Base-by-base conservation (phyloP, 2,888 invertebrate species). In the Allophyes oxyacanthae region DNA sequence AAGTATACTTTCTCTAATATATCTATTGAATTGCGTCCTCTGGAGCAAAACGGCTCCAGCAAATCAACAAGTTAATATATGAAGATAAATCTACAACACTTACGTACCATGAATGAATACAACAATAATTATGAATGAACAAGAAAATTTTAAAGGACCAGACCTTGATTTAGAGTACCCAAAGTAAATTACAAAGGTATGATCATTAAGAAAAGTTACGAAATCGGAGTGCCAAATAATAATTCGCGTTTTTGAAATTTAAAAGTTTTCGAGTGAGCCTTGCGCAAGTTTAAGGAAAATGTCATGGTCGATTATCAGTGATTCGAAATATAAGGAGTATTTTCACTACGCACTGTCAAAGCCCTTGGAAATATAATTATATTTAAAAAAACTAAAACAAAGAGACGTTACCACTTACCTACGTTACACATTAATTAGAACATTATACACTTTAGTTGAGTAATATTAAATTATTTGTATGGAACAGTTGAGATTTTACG, bases 281-380 rank as follows among this genome's bases (percentile, higher is more conserved):
- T 87, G 79, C 82, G 87, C 33, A 83, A 88, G 85, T 71, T 50
- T 64, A 70, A 63, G 66, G 78, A 74, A 89, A 91, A 92, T 90
- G 91, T 91, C 92, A 93, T 70, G 92, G 92, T 64, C 89, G 77
- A 78, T 70, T 82, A 84, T 84, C 81, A 85, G 78, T 82, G 81
- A 82, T 81, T 82, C 79, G 80, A 77, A 69, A 70, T 72, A 70
- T 73, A 77, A 88, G 87, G 87, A 86, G 85, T 85, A 78, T 80
- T 85, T 83, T 61, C 38, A 52, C 45, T 45, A 28, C 6, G 49
- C 13, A 10, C 25, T 11, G 13, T 6, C 28, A 20, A 56, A 44
- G 13, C 6, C 13, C 14, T 43, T 14, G 10, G 8, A 13, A 1
- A 44, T 5, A 44, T 5, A 14, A 43, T 1, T 10, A 32, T 11